Evolutionary conservation across 1,140 invertebrate genomes (phyloP), one percentile per base, ranked within the genome.

Genomic region (Drosophila pallidifrons): DNA sequence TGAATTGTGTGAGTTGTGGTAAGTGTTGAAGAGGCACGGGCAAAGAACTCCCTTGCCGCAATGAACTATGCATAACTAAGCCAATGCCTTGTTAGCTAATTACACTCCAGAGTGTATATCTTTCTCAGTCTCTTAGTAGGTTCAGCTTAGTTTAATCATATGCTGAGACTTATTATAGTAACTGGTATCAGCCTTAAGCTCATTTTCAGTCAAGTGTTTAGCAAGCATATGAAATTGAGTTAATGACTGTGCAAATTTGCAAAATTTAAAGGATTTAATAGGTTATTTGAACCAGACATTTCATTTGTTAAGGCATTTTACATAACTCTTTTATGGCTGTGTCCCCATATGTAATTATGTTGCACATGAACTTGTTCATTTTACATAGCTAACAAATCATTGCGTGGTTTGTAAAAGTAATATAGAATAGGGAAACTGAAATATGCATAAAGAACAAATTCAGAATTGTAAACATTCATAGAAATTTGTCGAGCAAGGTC

Each of bases 1-100:
- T 63, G 79, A 82, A 87, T 85, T 81, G 82, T 71, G 75, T 65
- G 38, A 81, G 43, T 46, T 64, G 55, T 64, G 35, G 54, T 2
- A 61, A 85, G 43, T 47, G 59, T 60, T 64, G 15, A 61, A 61
- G 6, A 49, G 30, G 10, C 35, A 10, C 35, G 0, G 35, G 35
- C 0, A 35, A 8, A 41, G 35, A 8, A 35, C n/a, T 32, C n/a
- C 41, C 52, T 35, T 8, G 45, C 41, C 38, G 43, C 51, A 64
- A 52, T 57, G 49, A 60, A 74, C 65, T 67, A 59, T 59, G 46
- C 8, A 16, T 20, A 65, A 71, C 41, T 57, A 55, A 57, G 66
- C 51, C 63, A 73, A 28, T 35, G 52, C 38, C 35, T 66, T 45
- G 20, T 38, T 66, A 43, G 32, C 57, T 58, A 59, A 67, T 59